These are phyloP conservation scores for Semnopithecus entellus DNA, from an alignment of 2,113 vertebrate genomes.

Conservation along the genomic window DNA sequence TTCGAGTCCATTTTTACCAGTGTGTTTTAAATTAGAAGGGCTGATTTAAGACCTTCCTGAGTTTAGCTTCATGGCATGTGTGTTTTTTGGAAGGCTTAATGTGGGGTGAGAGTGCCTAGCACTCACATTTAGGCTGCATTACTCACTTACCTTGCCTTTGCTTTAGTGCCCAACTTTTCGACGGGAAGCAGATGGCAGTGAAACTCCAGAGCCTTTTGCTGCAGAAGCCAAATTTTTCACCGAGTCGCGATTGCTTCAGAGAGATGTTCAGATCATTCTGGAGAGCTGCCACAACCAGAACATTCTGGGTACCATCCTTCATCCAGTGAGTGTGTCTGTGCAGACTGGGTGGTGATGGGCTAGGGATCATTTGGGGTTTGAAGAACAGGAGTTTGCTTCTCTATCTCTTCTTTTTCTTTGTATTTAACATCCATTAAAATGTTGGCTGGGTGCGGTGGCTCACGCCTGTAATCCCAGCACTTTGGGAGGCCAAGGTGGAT, in stretches of 20 bases:
- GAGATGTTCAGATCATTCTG: slow-evolving; percentile 97
- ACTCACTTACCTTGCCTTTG: not conserved
- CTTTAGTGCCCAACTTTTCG: slow-evolving; percentile 94
- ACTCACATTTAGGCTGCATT: not conserved
- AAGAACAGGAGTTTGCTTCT: not conserved
- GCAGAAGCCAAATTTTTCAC: slow-evolving; percentile 99
- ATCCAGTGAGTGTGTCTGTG: slow-evolving; percentile 87
- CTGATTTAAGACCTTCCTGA: not conserved
- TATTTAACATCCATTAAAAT: not conserved
- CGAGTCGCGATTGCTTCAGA: slow-evolving; percentile 95
- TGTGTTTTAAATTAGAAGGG: slow-evolving; percentile 9
- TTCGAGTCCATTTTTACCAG: not conserved
- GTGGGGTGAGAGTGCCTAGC: not conserved
- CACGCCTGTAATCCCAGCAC: no score
- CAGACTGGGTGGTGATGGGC: fast-evolving
- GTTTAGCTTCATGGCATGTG: not conserved
- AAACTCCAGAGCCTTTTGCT: slow-evolving; percentile 93
- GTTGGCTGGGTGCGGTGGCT: not conserved
- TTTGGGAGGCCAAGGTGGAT: no score
- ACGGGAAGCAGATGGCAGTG: slow-evolving; percentile 91
- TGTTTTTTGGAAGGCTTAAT: not conserved
- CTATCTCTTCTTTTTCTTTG: not conserved
- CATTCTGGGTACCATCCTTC: slow-evolving; percentile 96
- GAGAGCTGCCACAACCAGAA: slow-evolving; percentile 98
- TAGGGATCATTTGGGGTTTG: fast-evolving